Base-by-base conservation (phyloP, 2,888 invertebrate genomes). In the Deilephila elpenor region DNA sequence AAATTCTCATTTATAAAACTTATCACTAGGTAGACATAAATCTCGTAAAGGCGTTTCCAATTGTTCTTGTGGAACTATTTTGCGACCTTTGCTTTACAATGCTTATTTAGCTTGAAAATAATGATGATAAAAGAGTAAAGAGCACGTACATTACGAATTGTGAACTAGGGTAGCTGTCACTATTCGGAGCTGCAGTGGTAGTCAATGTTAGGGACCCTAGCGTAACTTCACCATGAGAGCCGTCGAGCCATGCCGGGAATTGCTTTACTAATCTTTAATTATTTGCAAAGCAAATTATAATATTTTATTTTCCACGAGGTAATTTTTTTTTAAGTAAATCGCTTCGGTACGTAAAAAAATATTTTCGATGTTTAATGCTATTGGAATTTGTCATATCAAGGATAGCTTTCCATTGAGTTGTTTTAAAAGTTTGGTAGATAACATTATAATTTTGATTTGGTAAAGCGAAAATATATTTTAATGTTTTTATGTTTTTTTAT, bases 131-230 rank as follows among this genome's bases (percentile, higher is more conserved):
- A n/a, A n/a, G n/a, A n/a, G n/a, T n/a, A n/a, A n/a, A n/a, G 89
- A 83, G 86, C 87, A n/a, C 82, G 80, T 76, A 72, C 73, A 83
- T 78, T 84, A 82, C 84, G 87, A 90, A 91, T 91, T 91, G 91
- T 91, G 91, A 91, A 81, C 85, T 83, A 82, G 79, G 77, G 76
- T 87, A 84, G 83, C 76, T 80, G 79, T 80, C 81, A 72, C 61
- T 75, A 25, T 25, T 80, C 84, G 87, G 82, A 87, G 86, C 87
- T 89, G 90, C 89, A 87, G 88, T 84, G 77, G 85, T 84, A 75
- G 78, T 83, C 78, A 75, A 77, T 79, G 64, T 77, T 82, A 82
- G 80, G 79, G 74, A 77, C 77, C 79, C 74, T 78, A 73, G 79
- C 77, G 78, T 71, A 78, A 79, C 79, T 77, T 75, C 78, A 76